These are phyloP conservation scores for Ophioderma brevispina DNA, from an alignment of 35 echinoderm and acorn worm species.

Conservation along the genomic window DNA sequence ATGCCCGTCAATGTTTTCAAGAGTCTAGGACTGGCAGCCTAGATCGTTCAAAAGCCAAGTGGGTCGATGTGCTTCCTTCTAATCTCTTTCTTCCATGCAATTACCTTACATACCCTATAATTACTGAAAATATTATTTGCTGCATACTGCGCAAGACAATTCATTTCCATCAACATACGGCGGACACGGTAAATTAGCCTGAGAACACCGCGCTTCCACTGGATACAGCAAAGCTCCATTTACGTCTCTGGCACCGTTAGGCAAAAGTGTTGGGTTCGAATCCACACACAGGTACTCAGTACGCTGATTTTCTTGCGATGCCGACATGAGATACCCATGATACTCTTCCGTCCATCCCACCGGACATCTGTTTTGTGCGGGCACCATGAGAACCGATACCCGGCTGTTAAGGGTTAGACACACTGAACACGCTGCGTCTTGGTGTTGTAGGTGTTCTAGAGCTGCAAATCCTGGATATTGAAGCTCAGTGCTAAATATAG, in stretches of 20 bases:
- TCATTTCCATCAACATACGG: background rate
- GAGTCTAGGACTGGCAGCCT: no score
- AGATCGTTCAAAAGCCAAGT: no score
- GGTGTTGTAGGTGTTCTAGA: background rate
- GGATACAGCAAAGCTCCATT: background rate
- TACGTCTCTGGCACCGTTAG: background rate
- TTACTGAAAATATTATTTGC: background rate
- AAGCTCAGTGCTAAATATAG: background rate
- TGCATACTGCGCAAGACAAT: background rate
- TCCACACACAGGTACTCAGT: slow-evolving; percentile 5
- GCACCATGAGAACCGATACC: background rate
- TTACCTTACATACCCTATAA: no score
- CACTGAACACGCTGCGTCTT: slow-evolving; percentile 3
- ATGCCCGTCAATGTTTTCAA: no score
- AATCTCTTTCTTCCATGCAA: no score
- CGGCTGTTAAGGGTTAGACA: background rate
- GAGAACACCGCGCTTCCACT: background rate
- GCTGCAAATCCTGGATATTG: background rate
- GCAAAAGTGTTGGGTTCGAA: background rate
- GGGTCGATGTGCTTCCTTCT: no score
- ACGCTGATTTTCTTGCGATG: background rate
- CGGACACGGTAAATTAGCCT: background rate
- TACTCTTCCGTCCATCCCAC: background rate
- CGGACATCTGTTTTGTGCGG: background rate
- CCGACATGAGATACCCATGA: slow-evolving; percentile 1